Evolutionary conservation across 2,888 invertebrate species (phyloP).

Genomic region (Eustalomyia histrio): DNA sequence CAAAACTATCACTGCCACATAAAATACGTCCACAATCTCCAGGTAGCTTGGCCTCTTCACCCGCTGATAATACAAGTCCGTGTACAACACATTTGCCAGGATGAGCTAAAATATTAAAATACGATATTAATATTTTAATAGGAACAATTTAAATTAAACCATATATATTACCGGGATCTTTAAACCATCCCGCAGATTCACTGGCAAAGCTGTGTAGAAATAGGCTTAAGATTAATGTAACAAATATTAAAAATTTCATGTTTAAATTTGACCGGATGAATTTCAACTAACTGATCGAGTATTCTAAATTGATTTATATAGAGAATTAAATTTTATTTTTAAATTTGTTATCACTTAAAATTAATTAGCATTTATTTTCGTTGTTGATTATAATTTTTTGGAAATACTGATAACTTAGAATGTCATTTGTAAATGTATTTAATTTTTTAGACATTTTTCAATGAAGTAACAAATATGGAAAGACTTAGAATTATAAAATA

Average conservation of each 20-base stretch:
- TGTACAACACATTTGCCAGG: slow-evolving; percentile 45
- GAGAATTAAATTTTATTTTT: neutral
- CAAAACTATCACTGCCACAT: slow-evolving; percentile 21
- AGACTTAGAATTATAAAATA: no score
- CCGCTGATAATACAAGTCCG: slow-evolving; percentile 10
- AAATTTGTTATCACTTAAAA: neutral
- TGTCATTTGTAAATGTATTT: no score
- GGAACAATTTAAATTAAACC: neutral
- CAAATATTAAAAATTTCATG: slow-evolving; percentile 33
- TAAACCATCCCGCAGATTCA: neutral
- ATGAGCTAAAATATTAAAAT: slow-evolving; percentile 14
- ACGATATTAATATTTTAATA: neutral
- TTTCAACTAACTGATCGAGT: neutral
- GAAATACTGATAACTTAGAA: neutral
- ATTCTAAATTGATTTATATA: neutral
- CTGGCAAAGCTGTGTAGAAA: slow-evolving; percentile 1
- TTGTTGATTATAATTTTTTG: neutral
- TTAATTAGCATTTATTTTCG: neutral
- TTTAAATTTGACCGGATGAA: neutral
- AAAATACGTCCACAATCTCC: slow-evolving; percentile 1
- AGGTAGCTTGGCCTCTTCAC: slow-evolving; percentile 16
- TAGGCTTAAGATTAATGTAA: neutral
- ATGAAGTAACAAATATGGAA: no score
- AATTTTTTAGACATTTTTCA: no score
- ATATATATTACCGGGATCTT: neutral